phyloP scores from a whole-genome alignment of 2,113 vertebrate species.

The Nansenia antarctica region DNA sequence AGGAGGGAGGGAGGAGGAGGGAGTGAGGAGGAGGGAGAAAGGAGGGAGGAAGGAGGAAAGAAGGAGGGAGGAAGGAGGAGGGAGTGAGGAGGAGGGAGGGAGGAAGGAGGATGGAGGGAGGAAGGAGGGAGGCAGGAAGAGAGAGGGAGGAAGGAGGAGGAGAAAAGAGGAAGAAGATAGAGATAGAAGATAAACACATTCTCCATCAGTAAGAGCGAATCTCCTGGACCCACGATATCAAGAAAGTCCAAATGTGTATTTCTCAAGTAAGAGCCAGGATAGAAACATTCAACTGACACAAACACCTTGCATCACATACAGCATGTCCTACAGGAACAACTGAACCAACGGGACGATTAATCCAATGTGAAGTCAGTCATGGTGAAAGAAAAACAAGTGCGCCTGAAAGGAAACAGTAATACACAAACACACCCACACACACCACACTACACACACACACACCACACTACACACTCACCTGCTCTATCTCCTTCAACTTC shows the following conservation, averaged over 20 bases:
- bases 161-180: not conserved
- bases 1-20: not conserved
- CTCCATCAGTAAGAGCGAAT: not conserved
- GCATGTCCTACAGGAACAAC: constrained; percentile 6
- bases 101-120: not conserved
- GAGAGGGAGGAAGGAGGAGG: not conserved
- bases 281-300: not conserved
- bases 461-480: constrained; percentile 77
- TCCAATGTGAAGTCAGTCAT: too few species aligned
- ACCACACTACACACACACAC: too few species aligned
- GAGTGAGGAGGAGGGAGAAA: not conserved
- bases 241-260: not conserved
- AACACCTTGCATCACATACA: not conserved
- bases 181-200: not conserved
- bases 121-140: too few species aligned
- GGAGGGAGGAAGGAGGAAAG: not conserved
- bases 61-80: not conserved
- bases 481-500: constrained; percentile 96
- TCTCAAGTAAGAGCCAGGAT: not conserved
- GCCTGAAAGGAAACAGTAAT: too few species aligned
- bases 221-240: not conserved
- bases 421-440: too few species aligned
- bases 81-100: not conserved
- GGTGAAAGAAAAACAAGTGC: too few species aligned
- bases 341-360: too few species aligned